These are phyloP conservation scores for Tromatobia lineatoria DNA, from an alignment of 2,888 invertebrate genomes.

Conservation along the genomic window DNA sequence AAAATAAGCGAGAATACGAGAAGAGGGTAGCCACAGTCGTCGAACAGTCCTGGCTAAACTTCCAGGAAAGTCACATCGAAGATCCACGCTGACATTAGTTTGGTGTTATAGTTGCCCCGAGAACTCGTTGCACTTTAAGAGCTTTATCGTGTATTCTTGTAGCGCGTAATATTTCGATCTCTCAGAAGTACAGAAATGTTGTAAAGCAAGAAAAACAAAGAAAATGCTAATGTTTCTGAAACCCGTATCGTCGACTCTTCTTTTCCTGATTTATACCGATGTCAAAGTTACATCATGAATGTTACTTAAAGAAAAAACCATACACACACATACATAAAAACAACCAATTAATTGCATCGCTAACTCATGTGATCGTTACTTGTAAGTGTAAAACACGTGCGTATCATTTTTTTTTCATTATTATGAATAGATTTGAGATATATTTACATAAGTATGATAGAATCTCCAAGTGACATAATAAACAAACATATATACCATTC, in stretches of 20 bases:
- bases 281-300: slow-evolving; percentile 55
- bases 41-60: slow-evolving; percentile 88
- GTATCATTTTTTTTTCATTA: slow-evolving; percentile 56
- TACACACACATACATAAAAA: slow-evolving; percentile 49
- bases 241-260: slow-evolving; percentile 41
- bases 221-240: slow-evolving; percentile 12
- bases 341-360: slow-evolving; percentile 55
- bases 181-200: slow-evolving; percentile 44
- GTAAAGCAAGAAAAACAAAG: slow-evolving; percentile 41
- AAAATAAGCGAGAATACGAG: slow-evolving; percentile 89
- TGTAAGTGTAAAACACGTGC: slow-evolving; percentile 67
- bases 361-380: slow-evolving; percentile 75
- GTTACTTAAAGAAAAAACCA: slow-evolving; percentile 57
- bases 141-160: slow-evolving; percentile 64
- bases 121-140: slow-evolving; percentile 52
- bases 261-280: slow-evolving; percentile 43
- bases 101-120: slow-evolving; percentile 41
- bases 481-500: slow-evolving; percentile 59
- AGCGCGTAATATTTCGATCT: slow-evolving; percentile 62
- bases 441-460: slow-evolving; percentile 64
- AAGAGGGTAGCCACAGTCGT: slow-evolving; percentile 89
- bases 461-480: slow-evolving; percentile 66
- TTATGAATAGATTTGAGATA: slow-evolving; percentile 61
- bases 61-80: slow-evolving; percentile 84
- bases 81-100: slow-evolving; percentile 84